These are phyloP conservation scores for Hymenopus coronatus DNA, from an alignment of 2,888 invertebrate species.

Conservation along the genomic window DNA sequence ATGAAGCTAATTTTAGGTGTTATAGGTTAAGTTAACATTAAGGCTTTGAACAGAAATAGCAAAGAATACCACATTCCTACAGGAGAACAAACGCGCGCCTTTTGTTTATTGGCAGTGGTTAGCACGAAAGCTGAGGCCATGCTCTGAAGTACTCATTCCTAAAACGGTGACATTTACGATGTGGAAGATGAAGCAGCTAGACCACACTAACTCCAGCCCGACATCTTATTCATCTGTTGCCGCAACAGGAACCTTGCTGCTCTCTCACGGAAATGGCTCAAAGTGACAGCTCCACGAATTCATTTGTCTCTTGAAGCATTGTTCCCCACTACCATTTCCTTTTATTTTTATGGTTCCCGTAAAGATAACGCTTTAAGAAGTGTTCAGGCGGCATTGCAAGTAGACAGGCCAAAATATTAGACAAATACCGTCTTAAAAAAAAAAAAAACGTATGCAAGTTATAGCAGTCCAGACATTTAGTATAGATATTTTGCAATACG, in stretches of 20 bases:
- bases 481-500: no score
- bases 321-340: not conserved
- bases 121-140: not conserved
- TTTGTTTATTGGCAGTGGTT: not conserved
- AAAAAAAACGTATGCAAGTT: no score
- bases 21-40: no score
- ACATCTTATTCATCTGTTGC: constrained; percentile 1
- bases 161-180: constrained; percentile 9
- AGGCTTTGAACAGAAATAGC: no score
- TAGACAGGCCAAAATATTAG: not conserved
- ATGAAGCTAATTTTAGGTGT: no score
- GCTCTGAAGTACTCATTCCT: not conserved
- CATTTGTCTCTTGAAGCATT: not conserved
- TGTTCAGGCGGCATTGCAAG: not conserved
- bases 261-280: not conserved
- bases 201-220: not conserved
- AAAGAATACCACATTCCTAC: not conserved
- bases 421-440: not conserved
- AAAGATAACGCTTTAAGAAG: not conserved
- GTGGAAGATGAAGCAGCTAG: constrained; percentile 4
- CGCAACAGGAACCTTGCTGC: not conserved
- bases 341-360: not conserved
- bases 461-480: no score
- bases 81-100: not conserved
- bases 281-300: not conserved